Base-by-base conservation (phyloP, 1,140 invertebrate species). In the Spodoptera litura region DNA sequence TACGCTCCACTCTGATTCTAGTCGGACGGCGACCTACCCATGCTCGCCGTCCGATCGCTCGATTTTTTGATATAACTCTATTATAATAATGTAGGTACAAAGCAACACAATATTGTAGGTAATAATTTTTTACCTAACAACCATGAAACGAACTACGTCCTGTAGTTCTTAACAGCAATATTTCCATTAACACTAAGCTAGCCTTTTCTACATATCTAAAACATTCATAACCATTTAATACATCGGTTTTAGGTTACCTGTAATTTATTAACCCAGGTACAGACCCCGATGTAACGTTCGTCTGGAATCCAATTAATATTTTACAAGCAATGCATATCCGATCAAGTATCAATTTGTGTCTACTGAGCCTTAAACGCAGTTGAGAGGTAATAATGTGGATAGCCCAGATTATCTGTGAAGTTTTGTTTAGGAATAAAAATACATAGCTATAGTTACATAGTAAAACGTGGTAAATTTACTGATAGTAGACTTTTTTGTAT, bases 231-330 rank as follows among this genome's bases (percentile, higher is more conserved):
- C 9, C 35, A 64, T 49, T 10, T 10, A 64, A 13, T 10, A 15
- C 35, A 4, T 38, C 4, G n/a, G 20, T 62, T 38, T 38, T 9
- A 66, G 15, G 38, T 15, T 11, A 44, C 2, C 35, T 64, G 25
- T 68, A 27, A 68, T 68, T 51, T 55, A 70, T 55, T 55, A 53
- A 55, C 10, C 10, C 13, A 35, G 66, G 49, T 70, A 55, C 11
- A 31, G 8, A 35, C 20, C 12, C 31, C 38, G 9, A 44, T 2
- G 31, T 38, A 15, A 20, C 20, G 13, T 58, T 9, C 20, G 38
- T 0, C 35, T 25, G 11, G 25, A 44, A 73, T 15, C 35, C n/a
- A 58, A 58, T 73, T 59, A 59, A 58, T 73, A 73, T 73, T 58
- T 49, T 44, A 72, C 12, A 31, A 27, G 31, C 12, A 70, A 11